Percentiles rank a stretch among this genome's conserved stretches.
Evolutionary conservation across 2,113 vertebrate species (phyloP).

Genomic region (Megaleporinus macrocephalus): DNA sequence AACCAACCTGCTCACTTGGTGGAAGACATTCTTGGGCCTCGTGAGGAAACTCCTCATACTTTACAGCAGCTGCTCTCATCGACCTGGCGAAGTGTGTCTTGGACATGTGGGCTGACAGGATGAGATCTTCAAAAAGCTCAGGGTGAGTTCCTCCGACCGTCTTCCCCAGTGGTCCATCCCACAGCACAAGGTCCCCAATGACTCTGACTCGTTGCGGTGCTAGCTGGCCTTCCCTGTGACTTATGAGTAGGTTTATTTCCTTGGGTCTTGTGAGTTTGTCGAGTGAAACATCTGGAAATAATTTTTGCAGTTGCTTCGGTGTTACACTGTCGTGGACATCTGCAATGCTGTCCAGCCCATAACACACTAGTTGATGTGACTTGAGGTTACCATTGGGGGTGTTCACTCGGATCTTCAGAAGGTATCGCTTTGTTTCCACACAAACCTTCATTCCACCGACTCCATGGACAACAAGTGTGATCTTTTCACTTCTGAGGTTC

Average conservation of each 20-base stretch:
- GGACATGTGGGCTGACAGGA: background rate
- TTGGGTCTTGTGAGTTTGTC: background rate
- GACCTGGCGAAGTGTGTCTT: slow-evolving; percentile 39
- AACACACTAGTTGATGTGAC: slow-evolving; percentile 36
- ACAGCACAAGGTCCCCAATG: no score
- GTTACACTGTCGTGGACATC: background rate
- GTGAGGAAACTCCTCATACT: no score
- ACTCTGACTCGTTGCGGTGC: no score
- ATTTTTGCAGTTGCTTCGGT: no score
- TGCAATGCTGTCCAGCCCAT: slow-evolving; percentile 39
- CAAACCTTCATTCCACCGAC: slow-evolving; percentile 18
- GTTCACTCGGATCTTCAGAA: slow-evolving; percentile 25
- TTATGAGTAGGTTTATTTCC: no score
- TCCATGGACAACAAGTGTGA: slow-evolving; percentile 39
- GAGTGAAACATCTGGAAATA: no score
- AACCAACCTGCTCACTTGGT: no score
- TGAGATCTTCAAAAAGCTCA: background rate
- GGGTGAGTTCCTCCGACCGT: background rate
- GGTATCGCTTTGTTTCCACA: slow-evolving; percentile 33
- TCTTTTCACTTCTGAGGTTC: slow-evolving; percentile 31
- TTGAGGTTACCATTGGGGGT: background rate
- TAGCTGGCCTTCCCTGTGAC: no score
- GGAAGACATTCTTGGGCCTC: no score
- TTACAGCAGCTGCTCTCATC: slow-evolving; percentile 35
- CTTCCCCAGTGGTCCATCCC: slow-evolving; percentile 9